Base-by-base conservation (phyloP, 2,113 vertebrate species). In the Cricetomys ansorgei region DNA sequence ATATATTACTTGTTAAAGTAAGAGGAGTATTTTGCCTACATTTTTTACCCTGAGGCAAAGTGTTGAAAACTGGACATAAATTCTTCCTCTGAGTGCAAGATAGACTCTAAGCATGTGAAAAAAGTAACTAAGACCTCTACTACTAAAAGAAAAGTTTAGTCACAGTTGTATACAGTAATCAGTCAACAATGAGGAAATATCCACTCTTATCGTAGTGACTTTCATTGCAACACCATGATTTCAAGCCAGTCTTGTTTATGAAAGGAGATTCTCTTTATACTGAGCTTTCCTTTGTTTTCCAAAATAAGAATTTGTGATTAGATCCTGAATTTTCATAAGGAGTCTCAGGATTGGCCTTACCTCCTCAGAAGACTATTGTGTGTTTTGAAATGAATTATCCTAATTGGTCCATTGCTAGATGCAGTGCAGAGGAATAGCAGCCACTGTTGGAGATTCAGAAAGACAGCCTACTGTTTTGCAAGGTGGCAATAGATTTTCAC, bases 21-120 rank as follows among this genome's bases (percentile, higher is more conserved):
- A 97, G 96, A 95, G 87, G 89, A 94, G 64, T 96, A 97, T 95
- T 98, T 91, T 96, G 80, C 69, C 34, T 97, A 88, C 79, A 96
- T 97, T 97, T 88, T 97, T 89, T 92, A 96, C 96, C 98, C 94
- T 89, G 65, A 96, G 95, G 96, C 94, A 98, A 86, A 84, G 95
- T 95, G 87, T 95, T 98, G 98, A 99, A 98, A 98, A 98, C 99
- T 98, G 95, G 88, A 97, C 96, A 95, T 91, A 97, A 97, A 97
- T 98, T 98, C 98, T 95, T 79, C 91, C 94, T 98, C 94, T 97
- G 97, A 98, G 97, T 98, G 0, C 9, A 64, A 37, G 27, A 23
- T 50, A 31, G 17, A 40, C 50, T 45, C 50, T 37, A 72, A 59
- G 2, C 8, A 1, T 84, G 34, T 65, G 16, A 53, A 72, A 50